Evolutionary conservation across 1,140 invertebrate genomes (phyloP), one percentile per base, ranked within the genome.

Genomic region (Drosophila equinoxialis): DNA sequence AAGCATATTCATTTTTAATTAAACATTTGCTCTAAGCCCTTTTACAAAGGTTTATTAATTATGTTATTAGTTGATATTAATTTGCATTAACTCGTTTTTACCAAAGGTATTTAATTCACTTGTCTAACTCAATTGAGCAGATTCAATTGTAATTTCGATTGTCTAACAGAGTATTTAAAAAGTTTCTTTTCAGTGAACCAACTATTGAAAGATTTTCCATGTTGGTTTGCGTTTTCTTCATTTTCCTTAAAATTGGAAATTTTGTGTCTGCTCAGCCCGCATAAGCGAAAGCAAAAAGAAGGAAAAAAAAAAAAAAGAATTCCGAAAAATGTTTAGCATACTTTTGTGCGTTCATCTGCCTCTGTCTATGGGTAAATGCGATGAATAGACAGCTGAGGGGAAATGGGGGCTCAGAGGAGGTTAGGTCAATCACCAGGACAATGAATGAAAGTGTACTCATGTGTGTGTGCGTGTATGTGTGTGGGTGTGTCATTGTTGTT

Each of bases 351-450:
- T 45, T 13, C 23, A 26, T 30, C 54, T 6, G 11, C 35, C 11
- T 0, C 4, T 64, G 39, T 65, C 8, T 54, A 26, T 1, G 48
- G 17, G 17, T 1, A 23, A 51, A 51, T 23, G 35, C 8, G 8
- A 37, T 3, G 45, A 51, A 11, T 1, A 11, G 20, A 8, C 17
- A 23, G 8, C 14, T 7, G 13, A 45, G 8, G 59, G 14, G 20
- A 0, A 10, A 42, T 61, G 35, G 26, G 33, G 54, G 64, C 35
- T 10, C 3, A 39, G 20, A 58, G 41, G 57, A 39, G 35, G 55
- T 30, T 65, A 68, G 82, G 78, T 86, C 82, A 86, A 86, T 85
- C 78, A 71, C 83, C 79, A 82, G 39, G 41, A 62, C 66, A 59
- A 85, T 75, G 74, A 76, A 42, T 68, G 58, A 82, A 74, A 79